These are phyloP conservation scores for Eupithecia dodoneata DNA, from an alignment of 2,888 invertebrate species.

Conservation along the genomic window DNA sequence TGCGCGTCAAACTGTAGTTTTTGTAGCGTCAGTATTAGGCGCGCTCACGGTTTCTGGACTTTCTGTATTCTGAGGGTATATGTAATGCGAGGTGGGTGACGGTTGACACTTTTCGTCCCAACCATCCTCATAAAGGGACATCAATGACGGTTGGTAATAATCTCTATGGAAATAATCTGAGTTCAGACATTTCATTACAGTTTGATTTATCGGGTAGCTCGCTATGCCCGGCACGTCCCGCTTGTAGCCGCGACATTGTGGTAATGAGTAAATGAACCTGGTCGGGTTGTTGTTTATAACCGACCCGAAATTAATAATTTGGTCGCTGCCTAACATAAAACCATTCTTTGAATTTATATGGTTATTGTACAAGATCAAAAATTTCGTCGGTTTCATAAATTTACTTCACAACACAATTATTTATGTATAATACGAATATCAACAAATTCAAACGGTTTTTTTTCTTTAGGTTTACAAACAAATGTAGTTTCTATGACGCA, in stretches of 20 bases:
- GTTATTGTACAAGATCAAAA: background rate
- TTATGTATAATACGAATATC: too few relatives aligned
- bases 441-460: too few relatives aligned
- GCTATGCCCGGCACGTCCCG: conserved; percentile 61
- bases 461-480: too few relatives aligned
- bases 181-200: conserved; percentile 76
- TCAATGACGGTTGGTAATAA: background rate
- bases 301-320: background rate
- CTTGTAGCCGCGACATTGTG: conserved; percentile 42
- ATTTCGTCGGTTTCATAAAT: background rate
- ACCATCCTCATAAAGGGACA: background rate
- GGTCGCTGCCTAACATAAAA: background rate
- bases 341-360: background rate
- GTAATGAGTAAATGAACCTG: conserved; percentile 46
- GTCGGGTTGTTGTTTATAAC: conserved; percentile 17
- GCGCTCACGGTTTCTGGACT: too few relatives aligned
- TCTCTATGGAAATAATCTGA: conserved; percentile 35
- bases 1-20: too few relatives aligned
- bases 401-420: background rate
- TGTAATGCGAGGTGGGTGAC: background rate
- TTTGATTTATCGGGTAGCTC: conserved; percentile 73
- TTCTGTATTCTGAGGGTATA: too few relatives aligned
- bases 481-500: background rate
- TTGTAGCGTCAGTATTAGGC: too few relatives aligned
- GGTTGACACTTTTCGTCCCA: background rate